A percentile compares a stretch with the other conserved stretches of the same genome.
Evolutionary conservation across 2,113 vertebrate genomes (phyloP).

Genomic region (Zingel zingel): DNA sequence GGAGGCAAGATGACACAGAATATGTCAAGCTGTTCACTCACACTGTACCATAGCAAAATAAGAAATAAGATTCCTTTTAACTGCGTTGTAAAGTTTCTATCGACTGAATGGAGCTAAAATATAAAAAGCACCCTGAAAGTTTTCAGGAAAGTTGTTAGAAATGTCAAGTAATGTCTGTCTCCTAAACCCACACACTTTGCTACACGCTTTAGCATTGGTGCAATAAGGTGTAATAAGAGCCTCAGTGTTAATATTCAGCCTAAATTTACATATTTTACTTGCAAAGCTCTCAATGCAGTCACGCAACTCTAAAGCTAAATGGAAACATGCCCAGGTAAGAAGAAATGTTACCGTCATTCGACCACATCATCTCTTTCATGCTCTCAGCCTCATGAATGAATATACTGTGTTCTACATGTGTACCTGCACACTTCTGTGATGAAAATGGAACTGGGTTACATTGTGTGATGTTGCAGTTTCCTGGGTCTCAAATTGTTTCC

Average conservation of each 20-base stretch:
- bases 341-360: neutral
- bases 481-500: conserved; percentile 92
- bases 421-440: conserved; percentile 91
- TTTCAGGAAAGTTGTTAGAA: conserved; percentile 36
- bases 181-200: conserved; percentile 33
- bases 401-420: conserved; percentile 11
- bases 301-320: conserved; percentile 43
- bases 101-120: neutral
- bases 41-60: conserved; percentile 23
- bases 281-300: conserved; percentile 27
- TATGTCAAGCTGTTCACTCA: conserved; percentile 56
- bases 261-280: conserved; percentile 36
- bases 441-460: conserved; percentile 87
- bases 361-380: conserved; percentile 41
- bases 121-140: conserved; percentile 22
- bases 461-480: conserved; percentile 83
- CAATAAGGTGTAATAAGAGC: conserved; percentile 14
- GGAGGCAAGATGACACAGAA: conserved; percentile 50
- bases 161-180: conserved; percentile 22
- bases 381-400: conserved; percentile 31
- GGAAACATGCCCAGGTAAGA: conserved; percentile 8
- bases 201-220: conserved; percentile 7
- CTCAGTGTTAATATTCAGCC: conserved; percentile 32
- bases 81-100: conserved; percentile 35
- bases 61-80: conserved; percentile 1